These are phyloP conservation scores for Drosophila kuntzei DNA, from an alignment of 2,888 invertebrate genomes.

Conservation along the genomic window DNA sequence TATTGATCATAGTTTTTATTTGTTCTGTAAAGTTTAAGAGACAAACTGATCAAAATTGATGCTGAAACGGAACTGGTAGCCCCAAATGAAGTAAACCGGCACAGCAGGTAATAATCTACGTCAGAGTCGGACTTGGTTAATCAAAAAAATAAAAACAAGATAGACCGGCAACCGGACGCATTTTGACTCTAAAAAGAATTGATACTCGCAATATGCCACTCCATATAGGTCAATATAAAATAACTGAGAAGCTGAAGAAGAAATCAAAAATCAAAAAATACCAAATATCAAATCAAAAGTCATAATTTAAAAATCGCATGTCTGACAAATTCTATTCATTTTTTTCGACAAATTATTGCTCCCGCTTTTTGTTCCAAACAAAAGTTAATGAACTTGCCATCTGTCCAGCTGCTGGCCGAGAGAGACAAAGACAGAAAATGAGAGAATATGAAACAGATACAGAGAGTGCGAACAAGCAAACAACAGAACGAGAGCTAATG, in stretches of 20 bases:
- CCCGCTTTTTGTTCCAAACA: slow-evolving; percentile 50
- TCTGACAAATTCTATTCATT: slow-evolving; percentile 48
- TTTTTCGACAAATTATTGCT: slow-evolving; percentile 76
- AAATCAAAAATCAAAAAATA: slow-evolving; percentile 33
- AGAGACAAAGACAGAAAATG: slow-evolving; percentile 24
- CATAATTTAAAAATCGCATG: slow-evolving; percentile 76
- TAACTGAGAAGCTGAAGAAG: slow-evolving; percentile 15
- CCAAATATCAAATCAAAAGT: slow-evolving; percentile 52
- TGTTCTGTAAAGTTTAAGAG: slow-evolving; percentile 21
- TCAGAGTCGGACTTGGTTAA: slow-evolving; percentile 31
- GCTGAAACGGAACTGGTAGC: slow-evolving; percentile 69
- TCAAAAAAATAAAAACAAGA: slow-evolving; percentile 66
- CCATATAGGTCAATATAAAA: slow-evolving; percentile 55
- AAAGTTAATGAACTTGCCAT: slow-evolving; percentile 78
- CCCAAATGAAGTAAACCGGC: slow-evolving; percentile 74
- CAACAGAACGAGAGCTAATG: slow-evolving; percentile 59
- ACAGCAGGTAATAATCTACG: slow-evolving; percentile 68
- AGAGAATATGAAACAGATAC: slow-evolving; percentile 16
- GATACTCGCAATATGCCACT: slow-evolving; percentile 16
- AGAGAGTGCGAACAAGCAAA: slow-evolving; percentile 49
- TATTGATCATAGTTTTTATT: slow-evolving; percentile 9
- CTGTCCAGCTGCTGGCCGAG: slow-evolving; percentile 35
- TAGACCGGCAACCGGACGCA: slow-evolving; percentile 59
- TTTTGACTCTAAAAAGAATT: slow-evolving; percentile 13
- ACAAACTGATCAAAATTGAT: slow-evolving; percentile 29